phyloP scores from a whole-genome alignment of 2,113 vertebrate genomes.

The Plectropomus leopardus region DNA sequence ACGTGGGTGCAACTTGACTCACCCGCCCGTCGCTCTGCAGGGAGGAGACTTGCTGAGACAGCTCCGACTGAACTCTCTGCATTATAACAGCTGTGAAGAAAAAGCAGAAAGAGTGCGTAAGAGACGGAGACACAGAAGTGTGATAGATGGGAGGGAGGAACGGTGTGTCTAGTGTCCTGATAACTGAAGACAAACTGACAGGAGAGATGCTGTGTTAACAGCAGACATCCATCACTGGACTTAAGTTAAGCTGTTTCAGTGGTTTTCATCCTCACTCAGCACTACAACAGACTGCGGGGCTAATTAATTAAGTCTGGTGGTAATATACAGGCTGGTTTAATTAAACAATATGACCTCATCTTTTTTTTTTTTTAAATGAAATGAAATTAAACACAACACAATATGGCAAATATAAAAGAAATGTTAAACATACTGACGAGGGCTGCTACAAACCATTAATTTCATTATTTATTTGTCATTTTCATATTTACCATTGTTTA shows the following conservation, averaged over 20 bases:
- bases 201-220: conserved; percentile 5
- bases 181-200: neutral
- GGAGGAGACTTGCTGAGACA: conserved; percentile 93
- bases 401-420: neutral
- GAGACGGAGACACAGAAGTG: neutral
- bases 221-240: conserved; percentile 15
- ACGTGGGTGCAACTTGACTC: conserved; percentile 64
- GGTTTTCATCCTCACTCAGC: conserved; percentile 26
- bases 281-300: neutral
- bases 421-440: neutral
- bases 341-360: neutral
- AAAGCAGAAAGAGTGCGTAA: neutral
- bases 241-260: conserved; percentile 15
- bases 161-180: neutral
- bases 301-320: conserved; percentile 16
- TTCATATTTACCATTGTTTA: too few relatives aligned
- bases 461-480: too few relatives aligned
- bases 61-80: conserved; percentile 93
- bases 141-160: neutral
- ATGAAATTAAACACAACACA: conserved; percentile 1
- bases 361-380: too few relatives aligned
- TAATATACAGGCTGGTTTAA: neutral
- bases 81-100: conserved; percentile 87
- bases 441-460: neutral
- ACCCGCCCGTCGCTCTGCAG: conserved; percentile 94